A percentile compares a stretch with the other conserved stretches of the same genome.
phyloP scores from a whole-genome alignment of 2,113 vertebrate genomes.

The Tonatia bakeri region DNA sequence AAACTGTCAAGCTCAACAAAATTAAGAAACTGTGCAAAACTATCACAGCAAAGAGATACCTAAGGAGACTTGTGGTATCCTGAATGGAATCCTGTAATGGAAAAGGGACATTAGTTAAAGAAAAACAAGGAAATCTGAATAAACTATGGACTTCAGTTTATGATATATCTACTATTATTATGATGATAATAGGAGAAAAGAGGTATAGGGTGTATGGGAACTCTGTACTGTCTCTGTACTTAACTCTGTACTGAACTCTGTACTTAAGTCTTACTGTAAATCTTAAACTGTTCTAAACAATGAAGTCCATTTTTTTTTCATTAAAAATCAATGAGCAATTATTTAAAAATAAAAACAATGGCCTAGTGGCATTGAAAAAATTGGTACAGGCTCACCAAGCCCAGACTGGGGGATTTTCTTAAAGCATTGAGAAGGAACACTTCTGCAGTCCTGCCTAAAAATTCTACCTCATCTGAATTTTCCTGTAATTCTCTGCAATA shows the following conservation, averaged over 20 bases:
- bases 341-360: conserved; percentile 16
- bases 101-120: neutral
- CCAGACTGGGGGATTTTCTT: neutral
- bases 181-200: neutral
- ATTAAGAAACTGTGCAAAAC: neutral
- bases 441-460: neutral
- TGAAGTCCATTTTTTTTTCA: neutral
- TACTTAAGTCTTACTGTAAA: neutral
- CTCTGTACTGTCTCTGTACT: neutral
- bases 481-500: neutral
- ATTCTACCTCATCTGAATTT: neutral
- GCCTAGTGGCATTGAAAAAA: neutral
- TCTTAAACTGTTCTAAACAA: neutral
- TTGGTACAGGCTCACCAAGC: neutral
- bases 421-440: neutral
- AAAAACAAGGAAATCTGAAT: neutral
- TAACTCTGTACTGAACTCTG: too few species aligned
- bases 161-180: neutral
- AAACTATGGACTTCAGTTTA: neutral
- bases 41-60: neutral
- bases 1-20: neutral
- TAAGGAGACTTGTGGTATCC: neutral
- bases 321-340: neutral
- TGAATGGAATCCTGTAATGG: neutral
- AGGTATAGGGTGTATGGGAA: neutral